Evolutionary conservation across 92 coral and sea anemone species (phyloP).

Genomic region (Phymanthus crucifer): DNA sequence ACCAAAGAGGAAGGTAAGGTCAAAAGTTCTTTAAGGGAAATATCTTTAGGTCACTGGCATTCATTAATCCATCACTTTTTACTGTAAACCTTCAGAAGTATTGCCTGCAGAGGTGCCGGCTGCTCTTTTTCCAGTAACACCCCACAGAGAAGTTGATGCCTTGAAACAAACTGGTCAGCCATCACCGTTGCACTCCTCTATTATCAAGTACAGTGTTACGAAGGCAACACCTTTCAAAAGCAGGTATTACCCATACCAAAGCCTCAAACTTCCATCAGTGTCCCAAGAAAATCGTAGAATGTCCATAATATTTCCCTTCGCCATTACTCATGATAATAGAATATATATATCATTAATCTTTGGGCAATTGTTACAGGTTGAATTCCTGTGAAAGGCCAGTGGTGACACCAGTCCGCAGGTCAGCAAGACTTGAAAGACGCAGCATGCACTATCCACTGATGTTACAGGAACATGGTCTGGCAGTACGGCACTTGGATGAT

Average conservation of each 20-base stretch:
- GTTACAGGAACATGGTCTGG: slow-evolving; percentile 68
- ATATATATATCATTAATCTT: too few relatives aligned
- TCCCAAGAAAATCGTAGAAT: not conserved
- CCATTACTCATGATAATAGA: too few relatives aligned
- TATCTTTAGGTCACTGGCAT: not conserved
- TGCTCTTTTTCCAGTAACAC: not conserved
- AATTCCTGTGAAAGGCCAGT: slow-evolving; percentile 56
- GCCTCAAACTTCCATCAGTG: not conserved
- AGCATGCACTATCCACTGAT: slow-evolving; percentile 54
- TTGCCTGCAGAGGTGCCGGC: too few relatives aligned
- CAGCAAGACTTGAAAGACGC: slow-evolving; percentile 62
- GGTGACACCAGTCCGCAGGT: slow-evolving; percentile 75
- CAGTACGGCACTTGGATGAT: slow-evolving; percentile 57
- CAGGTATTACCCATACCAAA: slow-evolving; percentile 18
- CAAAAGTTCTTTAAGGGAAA: not conserved
- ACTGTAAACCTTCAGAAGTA: too few relatives aligned
- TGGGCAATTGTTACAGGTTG: slow-evolving; percentile 25
- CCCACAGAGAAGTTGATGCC: slow-evolving; percentile 1
- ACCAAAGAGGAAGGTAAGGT: not conserved
- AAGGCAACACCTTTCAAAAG: slow-evolving; percentile 69
- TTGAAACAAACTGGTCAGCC: slow-evolving; percentile 3
- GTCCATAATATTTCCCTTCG: too few relatives aligned
- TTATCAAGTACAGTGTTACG: slow-evolving; percentile 68
- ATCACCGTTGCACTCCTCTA: slow-evolving; percentile 44
- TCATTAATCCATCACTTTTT: too few relatives aligned